Evolutionary conservation across 2,797 vertebrate species (phyloP), one percentile per base, ranked within the genome.

Genomic region (Tokudaia muenninki): DNA sequence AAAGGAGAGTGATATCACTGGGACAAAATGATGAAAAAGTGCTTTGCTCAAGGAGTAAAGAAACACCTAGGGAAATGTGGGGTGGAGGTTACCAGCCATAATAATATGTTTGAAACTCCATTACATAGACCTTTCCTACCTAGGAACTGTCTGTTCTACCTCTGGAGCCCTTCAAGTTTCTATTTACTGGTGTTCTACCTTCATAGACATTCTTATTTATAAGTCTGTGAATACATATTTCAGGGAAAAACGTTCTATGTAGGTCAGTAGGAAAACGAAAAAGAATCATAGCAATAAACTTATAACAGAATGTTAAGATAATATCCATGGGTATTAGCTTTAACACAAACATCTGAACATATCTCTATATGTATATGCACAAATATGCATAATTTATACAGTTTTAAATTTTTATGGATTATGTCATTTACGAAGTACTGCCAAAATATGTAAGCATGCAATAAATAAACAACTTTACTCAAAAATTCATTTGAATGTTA

Each of bases 221-320:
- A 86, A 24, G 44, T 89, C 90, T 61, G 11, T 89, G 67, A 67
- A 74, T 47, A 19, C 26, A 57, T 65, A 94, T 90, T 7, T 72
- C 41, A 75, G 67, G 65, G 34, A 34, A 70, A 70, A 67, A 80
- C 61, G 87, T 52, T 19, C 26, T 22, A 79, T 0, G 37, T 34
- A 21, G 26, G 5, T 5, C n/a, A 75, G 26, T 34, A 44, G 26
- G 22, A 47, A 61, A 74, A 50, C 59, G 22, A 29, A 21, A 21
- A 84, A 63, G 6, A 34, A 17, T 74, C 26, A 29, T 19, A 83
- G 10, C 9, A 74, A n/a, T 65, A n/a, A 74, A 34, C 84, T 90
- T 6, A 67, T 34, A 84, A 82, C 13, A 44, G 24, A 47, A 77
- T 77, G 26, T 22, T 22, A 78, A 87, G 37, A 84, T 77, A 59